These are phyloP conservation scores for Marasmarcha lunaedactyla DNA, from an alignment of 2,888 invertebrate genomes.

Conservation along the genomic window DNA sequence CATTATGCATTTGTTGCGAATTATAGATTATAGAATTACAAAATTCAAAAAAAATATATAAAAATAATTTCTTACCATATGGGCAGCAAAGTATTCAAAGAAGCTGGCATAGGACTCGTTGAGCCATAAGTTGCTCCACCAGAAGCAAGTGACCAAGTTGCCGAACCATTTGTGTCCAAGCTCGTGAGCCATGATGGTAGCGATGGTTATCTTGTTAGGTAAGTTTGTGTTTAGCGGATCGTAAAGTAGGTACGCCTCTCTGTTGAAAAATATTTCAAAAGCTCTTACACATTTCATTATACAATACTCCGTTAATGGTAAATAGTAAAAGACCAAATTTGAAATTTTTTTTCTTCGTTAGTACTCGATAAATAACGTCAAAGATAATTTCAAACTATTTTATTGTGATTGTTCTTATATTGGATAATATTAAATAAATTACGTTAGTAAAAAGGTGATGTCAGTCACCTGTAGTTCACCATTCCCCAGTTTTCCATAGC, in stretches of 20 bases:
- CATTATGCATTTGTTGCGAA: too few species aligned
- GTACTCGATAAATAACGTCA: background rate
- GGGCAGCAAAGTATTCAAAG: conserved; percentile 77
- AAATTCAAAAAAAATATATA: too few species aligned
- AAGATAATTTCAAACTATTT: too few species aligned
- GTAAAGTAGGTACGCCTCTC: conserved; percentile 60
- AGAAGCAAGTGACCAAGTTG: conserved; percentile 79
- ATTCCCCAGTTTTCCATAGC: conserved; percentile 92
- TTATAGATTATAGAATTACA: too few species aligned
- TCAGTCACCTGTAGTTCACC: conserved; percentile 80
- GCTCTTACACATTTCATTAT: too few species aligned
- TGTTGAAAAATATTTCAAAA: conserved; percentile 19
- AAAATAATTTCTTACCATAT: conserved; percentile 58
- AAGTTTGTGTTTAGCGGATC: conserved; percentile 50
- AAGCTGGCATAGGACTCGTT: conserved; percentile 79
- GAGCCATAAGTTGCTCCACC: conserved; percentile 83
- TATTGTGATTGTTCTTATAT: too few species aligned
- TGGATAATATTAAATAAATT: too few species aligned
- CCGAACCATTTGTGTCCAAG: conserved; percentile 89
- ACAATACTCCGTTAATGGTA: too few species aligned
- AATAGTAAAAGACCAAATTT: conserved; percentile 3
- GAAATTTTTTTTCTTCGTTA: too few species aligned
- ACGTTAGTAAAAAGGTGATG: too few species aligned
- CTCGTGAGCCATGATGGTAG: conserved; percentile 79
- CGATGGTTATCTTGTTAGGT: conserved; percentile 59